Base-by-base conservation (phyloP, 2,888 invertebrate genomes). In the Eupelmus urozonus region DNA sequence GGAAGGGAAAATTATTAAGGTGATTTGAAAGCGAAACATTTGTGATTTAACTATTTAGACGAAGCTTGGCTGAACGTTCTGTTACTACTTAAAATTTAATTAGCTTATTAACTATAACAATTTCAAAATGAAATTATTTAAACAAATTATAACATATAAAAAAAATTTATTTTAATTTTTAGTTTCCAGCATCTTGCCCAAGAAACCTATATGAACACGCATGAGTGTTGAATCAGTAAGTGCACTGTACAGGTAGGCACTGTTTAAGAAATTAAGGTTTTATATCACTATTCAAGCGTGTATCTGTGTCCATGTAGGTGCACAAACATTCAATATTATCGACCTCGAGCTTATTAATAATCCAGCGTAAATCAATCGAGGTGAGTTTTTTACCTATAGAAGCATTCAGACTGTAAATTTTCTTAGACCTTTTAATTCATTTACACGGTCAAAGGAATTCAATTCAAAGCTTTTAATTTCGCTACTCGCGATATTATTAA, bases 291-390 rank as follows among this genome's bases (percentile, higher is more conserved):
- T 55, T 73, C 63, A 55, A 70, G 63, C 63, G 65, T 70, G 40
- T 65, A 70, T 55, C n/a, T 45, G n/a, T 63, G 23, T 34, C 13
- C 66, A 67, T 55, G 11, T 53, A 55, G 18, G 25, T 13, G 34
- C 16, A 29, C 51, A 53, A 62, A 69, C 53, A 62, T 66, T 69
- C 57, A 57, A 69, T 59, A 65, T 29, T 49, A 60, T 29, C 69
- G 79, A 69, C 79, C 79, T 79, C 79, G 79, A n/a, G 73, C 79
- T 79, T 76, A 76, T 79, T 79, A 76, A 79, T 79, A 79, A 79
- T 51, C 73, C 65, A 79, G 76, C 76, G 79, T 76, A 79, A 79
- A 79, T 79, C 73, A 79, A 79, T 76, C 79, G 79, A 76, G 76
- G 79, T 75, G 71, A 76, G 5, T 76, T 76, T 72, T 67, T 76